Percentiles rank a stretch among this genome's conserved stretches.
Conservation (phyloP, 2,113 vertebrate genomes). For the Mustelus asterias region DNA sequence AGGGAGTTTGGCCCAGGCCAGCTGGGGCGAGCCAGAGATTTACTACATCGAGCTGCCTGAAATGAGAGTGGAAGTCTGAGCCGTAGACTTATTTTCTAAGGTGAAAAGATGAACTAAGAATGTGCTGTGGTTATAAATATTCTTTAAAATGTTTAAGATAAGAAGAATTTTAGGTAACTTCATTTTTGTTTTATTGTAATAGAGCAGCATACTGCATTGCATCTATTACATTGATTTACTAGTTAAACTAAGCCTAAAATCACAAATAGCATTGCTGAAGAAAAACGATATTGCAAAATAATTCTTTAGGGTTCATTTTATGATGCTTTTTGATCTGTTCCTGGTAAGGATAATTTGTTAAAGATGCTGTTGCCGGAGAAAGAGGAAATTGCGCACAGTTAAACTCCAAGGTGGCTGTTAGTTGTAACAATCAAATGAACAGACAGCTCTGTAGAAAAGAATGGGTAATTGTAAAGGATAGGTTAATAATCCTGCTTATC, state of each 20-base stretch:
- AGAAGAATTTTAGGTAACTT: background rate
- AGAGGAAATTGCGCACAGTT: background rate
- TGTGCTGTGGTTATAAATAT: background rate
- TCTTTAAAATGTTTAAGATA: background rate
- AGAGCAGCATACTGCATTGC: background rate
- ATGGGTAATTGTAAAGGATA: background rate
- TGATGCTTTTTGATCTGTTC: background rate
- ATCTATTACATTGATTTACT: background rate
- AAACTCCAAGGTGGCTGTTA: background rate
- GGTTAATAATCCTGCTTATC: background rate
- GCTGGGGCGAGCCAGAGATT: background rate
- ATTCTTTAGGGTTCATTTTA: background rate
- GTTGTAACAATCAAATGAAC: background rate
- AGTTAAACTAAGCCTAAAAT: background rate
- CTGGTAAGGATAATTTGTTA: background rate
- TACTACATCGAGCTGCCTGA: background rate
- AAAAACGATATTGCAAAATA: background rate
- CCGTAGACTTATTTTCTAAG: background rate
- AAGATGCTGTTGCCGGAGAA: background rate
- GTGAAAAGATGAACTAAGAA: background rate
- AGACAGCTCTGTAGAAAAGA: background rate
- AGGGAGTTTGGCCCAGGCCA: background rate
- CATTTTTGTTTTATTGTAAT: background rate
- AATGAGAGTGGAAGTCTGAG: background rate
- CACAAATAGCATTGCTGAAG: background rate